Evolutionary conservation across 2,888 invertebrate species (phyloP).

Genomic region (Alloscopus bannaensis): DNA sequence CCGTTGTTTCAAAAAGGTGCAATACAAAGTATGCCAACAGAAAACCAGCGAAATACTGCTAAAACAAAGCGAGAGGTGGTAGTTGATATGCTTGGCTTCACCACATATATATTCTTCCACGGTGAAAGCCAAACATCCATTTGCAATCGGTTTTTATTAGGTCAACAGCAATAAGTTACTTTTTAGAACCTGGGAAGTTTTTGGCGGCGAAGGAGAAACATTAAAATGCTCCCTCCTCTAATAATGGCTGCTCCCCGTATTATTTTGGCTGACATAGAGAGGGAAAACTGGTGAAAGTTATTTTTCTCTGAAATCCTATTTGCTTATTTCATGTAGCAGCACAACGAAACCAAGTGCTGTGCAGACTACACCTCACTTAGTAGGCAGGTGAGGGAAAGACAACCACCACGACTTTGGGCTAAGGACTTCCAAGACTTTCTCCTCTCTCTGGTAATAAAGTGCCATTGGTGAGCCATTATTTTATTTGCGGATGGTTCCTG

Average conservation of each 20-base stretch:
- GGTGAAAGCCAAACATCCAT: constrained; percentile 24
- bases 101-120: too few species aligned
- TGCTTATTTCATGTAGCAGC: constrained; percentile 31
- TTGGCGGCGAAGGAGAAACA: constrained; percentile 14
- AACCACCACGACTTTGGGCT: too few species aligned
- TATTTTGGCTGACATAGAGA: not conserved
- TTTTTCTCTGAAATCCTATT: constrained; percentile 32
- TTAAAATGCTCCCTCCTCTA: not conserved
- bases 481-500: constrained; percentile 57
- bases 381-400: constrained; percentile 25
- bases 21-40: not conserved
- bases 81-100: constrained; percentile 6
- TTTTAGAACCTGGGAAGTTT: not conserved
- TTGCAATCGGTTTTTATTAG: constrained; percentile 49
- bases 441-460: constrained; percentile 54
- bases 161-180: constrained; percentile 49
- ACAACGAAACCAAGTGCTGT: not conserved
- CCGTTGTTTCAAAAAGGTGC: not conserved
- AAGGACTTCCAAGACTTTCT: too few species aligned
- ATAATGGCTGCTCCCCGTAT: not conserved
- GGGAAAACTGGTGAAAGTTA: constrained; percentile 26
- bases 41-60: not conserved
- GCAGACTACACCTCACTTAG: not conserved
- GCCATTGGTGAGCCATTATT: constrained; percentile 60
- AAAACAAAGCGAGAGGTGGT: not conserved